phyloP scores from a whole-genome alignment of 2,888 invertebrate genomes.

The Eutolmus rufibarbis region DNA sequence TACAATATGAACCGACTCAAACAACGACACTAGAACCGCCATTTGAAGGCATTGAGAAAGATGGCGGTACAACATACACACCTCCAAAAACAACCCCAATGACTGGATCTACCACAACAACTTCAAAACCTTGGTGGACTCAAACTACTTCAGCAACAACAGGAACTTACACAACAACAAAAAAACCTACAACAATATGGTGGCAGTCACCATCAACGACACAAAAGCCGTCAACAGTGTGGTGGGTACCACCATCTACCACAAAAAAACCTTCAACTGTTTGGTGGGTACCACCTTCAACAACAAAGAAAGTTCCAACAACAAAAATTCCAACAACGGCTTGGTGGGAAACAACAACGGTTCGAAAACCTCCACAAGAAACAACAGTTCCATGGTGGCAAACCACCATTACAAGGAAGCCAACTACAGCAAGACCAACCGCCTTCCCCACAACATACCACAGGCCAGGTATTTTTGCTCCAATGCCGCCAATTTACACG shows the following conservation, averaged over 20 bases:
- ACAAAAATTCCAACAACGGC: not conserved
- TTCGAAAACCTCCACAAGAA: not conserved
- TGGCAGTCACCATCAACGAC: slow-evolving; percentile 47
- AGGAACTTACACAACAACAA: slow-evolving; percentile 34
- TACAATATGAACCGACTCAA: slow-evolving; percentile 60
- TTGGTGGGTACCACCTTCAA: slow-evolving; percentile 49
- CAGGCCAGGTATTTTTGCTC: slow-evolving; percentile 30
- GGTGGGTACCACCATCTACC: slow-evolving; percentile 48
- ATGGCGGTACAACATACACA: slow-evolving; percentile 40
- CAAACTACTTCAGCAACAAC: slow-evolving; percentile 10
- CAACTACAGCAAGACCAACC: not conserved
- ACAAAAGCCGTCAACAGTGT: slow-evolving; percentile 43
- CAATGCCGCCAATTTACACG: not conserved
- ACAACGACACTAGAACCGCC: slow-evolving; percentile 61
- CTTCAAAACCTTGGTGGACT: slow-evolving; percentile 28
- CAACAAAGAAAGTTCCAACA: not conserved
- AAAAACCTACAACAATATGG: slow-evolving; percentile 45
- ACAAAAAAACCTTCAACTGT: slow-evolving; percentile 41
- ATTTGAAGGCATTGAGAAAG: slow-evolving; percentile 52
- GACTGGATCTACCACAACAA: slow-evolving; percentile 11
- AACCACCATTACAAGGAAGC: slow-evolving; percentile 13
- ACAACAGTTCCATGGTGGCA: slow-evolving; percentile 44
- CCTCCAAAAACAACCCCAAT: slow-evolving; percentile 37
- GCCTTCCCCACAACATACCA: slow-evolving; percentile 12
- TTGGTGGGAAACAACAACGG: slow-evolving; percentile 43